These are phyloP conservation scores for Apodemus speciosus DNA, from an alignment of 2,113 vertebrate species.

Conservation along the genomic window DNA sequence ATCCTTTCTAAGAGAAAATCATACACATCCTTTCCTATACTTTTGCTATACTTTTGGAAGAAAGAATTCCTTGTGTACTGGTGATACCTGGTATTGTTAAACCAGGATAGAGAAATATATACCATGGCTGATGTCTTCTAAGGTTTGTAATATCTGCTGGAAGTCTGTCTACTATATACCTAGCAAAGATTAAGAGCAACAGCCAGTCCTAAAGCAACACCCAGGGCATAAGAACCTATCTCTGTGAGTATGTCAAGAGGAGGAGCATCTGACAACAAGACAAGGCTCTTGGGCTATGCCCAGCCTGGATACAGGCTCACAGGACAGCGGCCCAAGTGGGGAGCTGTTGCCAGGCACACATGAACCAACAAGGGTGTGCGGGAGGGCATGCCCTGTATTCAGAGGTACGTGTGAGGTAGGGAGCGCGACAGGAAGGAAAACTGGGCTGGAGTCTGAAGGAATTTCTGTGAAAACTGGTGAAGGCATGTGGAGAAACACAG, in stretches of 20 bases:
- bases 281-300: not conserved
- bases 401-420: not conserved
- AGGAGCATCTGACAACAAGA: not conserved
- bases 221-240: not conserved
- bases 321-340: accelerated
- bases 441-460: not conserved
- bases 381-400: accelerated
- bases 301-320: no score
- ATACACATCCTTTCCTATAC: not conserved
- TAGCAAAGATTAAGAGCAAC: not conserved
- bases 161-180: not conserved
- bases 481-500: no score
- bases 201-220: not conserved
- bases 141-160: accelerated
- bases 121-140: no score
- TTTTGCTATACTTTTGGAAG: not conserved
- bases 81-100: not conserved
- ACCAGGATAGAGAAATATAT: not conserved
- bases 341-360: accelerated
- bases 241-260: not conserved
- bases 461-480: not conserved
- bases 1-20: not conserved
- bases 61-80: not conserved
- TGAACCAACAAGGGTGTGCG: accelerated
- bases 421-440: not conserved